Base-by-base conservation (phyloP, 1,140 invertebrate species). In the Drosophila paulistorum region DNA sequence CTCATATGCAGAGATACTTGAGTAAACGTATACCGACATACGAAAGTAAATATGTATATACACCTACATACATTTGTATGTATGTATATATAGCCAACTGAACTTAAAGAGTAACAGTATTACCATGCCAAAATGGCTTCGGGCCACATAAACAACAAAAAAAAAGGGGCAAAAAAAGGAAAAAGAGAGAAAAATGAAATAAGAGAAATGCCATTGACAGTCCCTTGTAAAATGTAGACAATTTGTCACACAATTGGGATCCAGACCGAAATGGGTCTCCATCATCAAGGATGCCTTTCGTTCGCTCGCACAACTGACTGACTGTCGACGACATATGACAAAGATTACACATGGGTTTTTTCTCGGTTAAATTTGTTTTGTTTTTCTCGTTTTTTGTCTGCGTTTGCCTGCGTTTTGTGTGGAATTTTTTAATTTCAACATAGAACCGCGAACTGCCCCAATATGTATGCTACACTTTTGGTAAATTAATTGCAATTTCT, bases 351-450 rank as follows among this genome's bases (percentile, higher is more conserved):
- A 62, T 30, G 45, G 11, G 45, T 51, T 14, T 51, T 51, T 51
- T 23, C 10, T 51, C 35, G 5, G 30, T 30, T 30, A 30, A 30
- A 30, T 48, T 48, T 48, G 14, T 48, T 48, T 48, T 48, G 1
- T 17, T 17, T 48, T 20, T 37, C 35, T 14, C 7, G 37, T 67
- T 59, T 45, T 62, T 54, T 30, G 41, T 5, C 66, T 60, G 65
- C 65, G 48, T 69, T 55, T 13, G 78, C 54, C 71, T 17, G 45
- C 45, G 45, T 51, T 51, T 84, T 69, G 60, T 89, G 74, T 79
- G 84, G 85, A 84, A 90, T 89, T 89, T 89, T 89, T 89, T 89
- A 89, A 89, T 89, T 89, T 55, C 89, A 14, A 51, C 61, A 51
- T 51, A 14, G 14, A 39, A 17, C 51, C 33, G 65, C 26, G 30